Evolutionary conservation across 2,888 invertebrate species (phyloP).

Genomic region (Mesoligia furuncula): DNA sequence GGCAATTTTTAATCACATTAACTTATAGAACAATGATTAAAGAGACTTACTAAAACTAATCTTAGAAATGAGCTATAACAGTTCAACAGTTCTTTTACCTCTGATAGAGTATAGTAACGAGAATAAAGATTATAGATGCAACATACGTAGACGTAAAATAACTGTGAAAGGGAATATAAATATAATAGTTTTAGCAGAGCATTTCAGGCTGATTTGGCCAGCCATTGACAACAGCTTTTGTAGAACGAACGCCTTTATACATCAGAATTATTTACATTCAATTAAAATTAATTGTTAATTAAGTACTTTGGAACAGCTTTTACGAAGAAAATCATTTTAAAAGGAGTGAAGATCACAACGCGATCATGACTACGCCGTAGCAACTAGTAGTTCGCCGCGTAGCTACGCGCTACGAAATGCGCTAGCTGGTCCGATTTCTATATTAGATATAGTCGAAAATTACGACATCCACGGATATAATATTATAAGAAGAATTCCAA

Average conservation of each 20-base stretch:
- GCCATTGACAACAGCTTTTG: background rate
- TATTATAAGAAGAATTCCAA: background rate
- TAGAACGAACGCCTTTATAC: background rate
- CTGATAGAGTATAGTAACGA: background rate
- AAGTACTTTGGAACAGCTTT: background rate
- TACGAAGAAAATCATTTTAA: background rate
- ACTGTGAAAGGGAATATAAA: too few species aligned
- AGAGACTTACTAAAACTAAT: background rate
- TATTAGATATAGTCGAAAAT: background rate
- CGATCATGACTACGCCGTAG: conserved; percentile 3
- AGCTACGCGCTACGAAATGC: background rate
- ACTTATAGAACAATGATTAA: background rate
- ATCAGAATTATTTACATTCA: background rate
- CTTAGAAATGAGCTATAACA: background rate
- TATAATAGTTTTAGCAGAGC: background rate
- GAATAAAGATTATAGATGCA: background rate
- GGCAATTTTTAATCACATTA: background rate
- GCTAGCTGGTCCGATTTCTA: too few species aligned
- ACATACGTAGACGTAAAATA: too few species aligned
- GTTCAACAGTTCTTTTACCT: background rate
- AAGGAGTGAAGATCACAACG: background rate
- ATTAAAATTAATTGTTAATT: background rate
- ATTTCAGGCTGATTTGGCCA: background rate
- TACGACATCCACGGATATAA: background rate
- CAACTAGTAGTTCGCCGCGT: background rate